These are phyloP conservation scores for Mohoua ochrocephala DNA, from an alignment of 2,113 vertebrate genomes.

Conservation along the genomic window DNA sequence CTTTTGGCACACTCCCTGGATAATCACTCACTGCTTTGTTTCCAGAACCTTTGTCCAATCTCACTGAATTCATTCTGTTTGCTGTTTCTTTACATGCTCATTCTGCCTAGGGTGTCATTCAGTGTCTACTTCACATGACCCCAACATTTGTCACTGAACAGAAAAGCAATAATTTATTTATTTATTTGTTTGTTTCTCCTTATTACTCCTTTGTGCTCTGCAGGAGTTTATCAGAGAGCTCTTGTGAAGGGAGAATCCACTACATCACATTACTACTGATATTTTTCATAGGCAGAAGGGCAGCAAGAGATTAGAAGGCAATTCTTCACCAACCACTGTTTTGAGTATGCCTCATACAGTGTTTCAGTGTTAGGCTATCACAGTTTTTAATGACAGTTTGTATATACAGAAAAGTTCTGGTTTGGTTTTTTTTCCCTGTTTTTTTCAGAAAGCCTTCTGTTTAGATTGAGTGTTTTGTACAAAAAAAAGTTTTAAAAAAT, in stretches of 20 bases:
- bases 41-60: not conserved
- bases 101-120: not conserved
- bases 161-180: not conserved
- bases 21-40: not conserved
- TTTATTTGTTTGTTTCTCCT: not conserved
- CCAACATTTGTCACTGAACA: not conserved
- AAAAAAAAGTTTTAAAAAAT: not conserved
- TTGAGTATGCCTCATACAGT: not conserved
- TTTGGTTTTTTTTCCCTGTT: not conserved
- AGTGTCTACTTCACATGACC: not conserved
- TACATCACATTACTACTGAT: not conserved
- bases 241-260: not conserved
- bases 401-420: not conserved
- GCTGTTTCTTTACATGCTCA: not conserved
- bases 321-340: not conserved
- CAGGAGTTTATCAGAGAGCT: not conserved
- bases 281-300: not conserved
- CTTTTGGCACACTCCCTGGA: not conserved
- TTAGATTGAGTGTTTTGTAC: not conserved
- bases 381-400: not conserved
- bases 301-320: not conserved
- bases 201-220: not conserved
- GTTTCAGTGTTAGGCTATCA: not conserved
- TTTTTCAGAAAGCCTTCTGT: not conserved
- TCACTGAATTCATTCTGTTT: not conserved